Conservation (phyloP, 2,888 invertebrate species). For the Lobophora halterata region DNA sequence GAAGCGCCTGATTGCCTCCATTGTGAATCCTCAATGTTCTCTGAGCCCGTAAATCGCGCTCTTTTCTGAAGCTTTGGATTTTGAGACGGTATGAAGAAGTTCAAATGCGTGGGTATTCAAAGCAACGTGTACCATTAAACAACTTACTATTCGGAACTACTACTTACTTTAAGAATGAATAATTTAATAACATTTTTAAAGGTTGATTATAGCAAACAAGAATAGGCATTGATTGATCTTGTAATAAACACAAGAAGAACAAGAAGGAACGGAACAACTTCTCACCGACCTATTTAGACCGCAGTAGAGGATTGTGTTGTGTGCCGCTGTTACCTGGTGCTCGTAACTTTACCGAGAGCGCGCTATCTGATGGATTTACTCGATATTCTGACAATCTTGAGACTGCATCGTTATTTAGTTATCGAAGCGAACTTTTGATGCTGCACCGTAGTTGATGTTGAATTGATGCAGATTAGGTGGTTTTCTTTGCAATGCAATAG, state of each 20-base stretch:
- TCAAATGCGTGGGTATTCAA: not conserved
- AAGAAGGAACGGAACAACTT: conserved; percentile 45
- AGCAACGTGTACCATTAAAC: too few species aligned
- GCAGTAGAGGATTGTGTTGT: conserved; percentile 36
- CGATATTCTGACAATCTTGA: conserved; percentile 34
- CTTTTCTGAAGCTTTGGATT: conserved; percentile 40
- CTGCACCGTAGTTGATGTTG: not conserved
- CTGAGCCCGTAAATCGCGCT: conserved; percentile 57
- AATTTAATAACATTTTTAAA: too few species aligned
- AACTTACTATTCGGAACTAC: too few species aligned
- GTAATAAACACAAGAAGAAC: too few species aligned
- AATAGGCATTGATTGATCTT: too few species aligned
- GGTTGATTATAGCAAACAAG: too few species aligned
- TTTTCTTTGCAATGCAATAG: too few species aligned
- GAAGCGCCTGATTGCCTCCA: conserved; percentile 69
- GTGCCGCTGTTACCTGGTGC: conserved; percentile 29
- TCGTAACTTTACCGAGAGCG: conserved; percentile 38
- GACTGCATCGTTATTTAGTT: conserved; percentile 11
- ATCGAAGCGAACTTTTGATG: conserved; percentile 9
- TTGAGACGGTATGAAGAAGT: conserved; percentile 2
- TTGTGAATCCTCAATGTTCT: conserved; percentile 70
- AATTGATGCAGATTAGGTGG: too few species aligned
- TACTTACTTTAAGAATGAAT: too few species aligned
- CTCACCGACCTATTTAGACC: conserved; percentile 50
- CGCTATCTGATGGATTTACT: conserved; percentile 42